Base-by-base conservation (phyloP, 2,888 invertebrate genomes). In the Lasioglossum leucozonium region DNA sequence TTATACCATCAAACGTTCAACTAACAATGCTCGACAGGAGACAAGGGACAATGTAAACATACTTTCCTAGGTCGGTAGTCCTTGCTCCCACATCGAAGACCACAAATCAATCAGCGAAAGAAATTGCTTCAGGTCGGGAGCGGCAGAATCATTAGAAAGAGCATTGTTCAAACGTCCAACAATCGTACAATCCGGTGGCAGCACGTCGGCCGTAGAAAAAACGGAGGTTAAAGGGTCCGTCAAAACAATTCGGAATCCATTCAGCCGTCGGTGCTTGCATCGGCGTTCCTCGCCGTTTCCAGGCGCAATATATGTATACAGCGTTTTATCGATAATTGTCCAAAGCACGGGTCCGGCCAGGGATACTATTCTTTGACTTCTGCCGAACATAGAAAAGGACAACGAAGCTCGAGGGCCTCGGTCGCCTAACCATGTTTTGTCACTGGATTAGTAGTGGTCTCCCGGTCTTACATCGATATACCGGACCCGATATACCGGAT, bases 171-270 rank as follows among this genome's bases (percentile, higher is more conserved):
- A 18, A 34, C 34, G 34, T 34, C 30, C 34, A 34, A 65, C 65
- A 65, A 34, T 65, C 65, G 65, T 34, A 34, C 65, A 65, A 65
- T 34, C 30, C 65, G 3, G 26, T 58, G 26, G 30, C 65, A 30
- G 65, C 34, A 65, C 65, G 34, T 65, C 65, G 65, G 6, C 34
- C 34, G 18, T 30, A 34, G 30, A 34, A 65, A n/a, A 65, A 34
- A 18, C 18, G 30, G 34, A 44, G 62, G 30, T 30, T 30, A 65
- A 65, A 65, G 65, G 34, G 34, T 34, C 34, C 65, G 65, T 65
- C 65, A 65, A 65, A 65, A 65, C 65, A 65, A 65, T 65, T 65
- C 65, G 34, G 65, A 34, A 65, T 65, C 65, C 65, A 65, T 65
- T 65, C 34, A 65, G 1, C 34, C 65, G 65, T 34, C 34, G 65